phyloP scores from a whole-genome alignment of 2,113 vertebrate species.

The Platysternon megacephalum region DNA sequence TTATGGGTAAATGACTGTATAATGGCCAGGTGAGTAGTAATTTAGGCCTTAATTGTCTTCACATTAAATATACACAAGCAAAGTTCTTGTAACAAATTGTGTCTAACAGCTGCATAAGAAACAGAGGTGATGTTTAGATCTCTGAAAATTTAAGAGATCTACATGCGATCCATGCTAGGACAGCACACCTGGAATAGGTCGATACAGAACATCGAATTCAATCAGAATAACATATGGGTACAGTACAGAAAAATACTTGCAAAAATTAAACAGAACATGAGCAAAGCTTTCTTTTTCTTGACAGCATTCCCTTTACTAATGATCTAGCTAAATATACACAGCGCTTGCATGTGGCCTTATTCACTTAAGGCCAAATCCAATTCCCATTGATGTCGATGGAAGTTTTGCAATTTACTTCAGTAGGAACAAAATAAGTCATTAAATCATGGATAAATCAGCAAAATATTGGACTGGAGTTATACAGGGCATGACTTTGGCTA shows the following conservation, averaged over 20 bases:
- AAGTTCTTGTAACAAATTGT: neutral
- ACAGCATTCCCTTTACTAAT: neutral
- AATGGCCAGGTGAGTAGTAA: constrained; percentile 5
- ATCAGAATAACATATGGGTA: neutral
- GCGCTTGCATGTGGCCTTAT: neutral
- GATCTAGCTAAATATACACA: fast-evolving
- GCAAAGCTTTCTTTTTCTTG: neutral
- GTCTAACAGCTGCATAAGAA: neutral
- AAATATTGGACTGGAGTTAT: neutral
- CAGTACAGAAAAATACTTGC: constrained; percentile 3
- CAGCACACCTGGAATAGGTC: neutral
- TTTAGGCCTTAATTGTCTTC: neutral
- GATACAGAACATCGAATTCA: neutral
- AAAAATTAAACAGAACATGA: neutral
- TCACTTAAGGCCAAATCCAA: neutral
- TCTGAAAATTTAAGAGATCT: neutral
- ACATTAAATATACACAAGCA: constrained; percentile 12
- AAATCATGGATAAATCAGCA: neutral
- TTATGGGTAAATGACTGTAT: constrained; percentile 12
- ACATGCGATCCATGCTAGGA: neutral
- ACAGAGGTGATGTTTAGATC: neutral
- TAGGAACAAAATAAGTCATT: neutral
- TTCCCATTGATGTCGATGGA: neutral
- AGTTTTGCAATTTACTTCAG: neutral
- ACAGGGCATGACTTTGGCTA: neutral